Conservation (phyloP, 2,113 vertebrate genomes). For the Pardalotus punctatus region DNA sequence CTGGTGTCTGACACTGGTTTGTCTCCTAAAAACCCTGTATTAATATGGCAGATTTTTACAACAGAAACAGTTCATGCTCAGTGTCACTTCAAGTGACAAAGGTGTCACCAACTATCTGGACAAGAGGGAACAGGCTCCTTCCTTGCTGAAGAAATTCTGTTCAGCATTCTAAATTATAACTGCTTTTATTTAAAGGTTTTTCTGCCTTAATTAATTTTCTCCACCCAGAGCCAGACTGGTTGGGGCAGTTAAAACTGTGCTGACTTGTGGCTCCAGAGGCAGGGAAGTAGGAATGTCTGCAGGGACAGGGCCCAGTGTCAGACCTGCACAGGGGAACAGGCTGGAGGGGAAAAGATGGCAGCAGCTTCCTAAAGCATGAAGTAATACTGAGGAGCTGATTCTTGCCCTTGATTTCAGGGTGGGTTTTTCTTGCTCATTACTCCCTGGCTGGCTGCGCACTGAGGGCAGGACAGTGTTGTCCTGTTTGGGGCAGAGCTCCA, state of each 20-base stretch:
- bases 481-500: neutral
- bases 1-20: too few relatives aligned
- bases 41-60: neutral
- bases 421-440: neutral
- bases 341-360: neutral
- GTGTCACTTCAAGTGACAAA: neutral
- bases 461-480: neutral
- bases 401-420: neutral
- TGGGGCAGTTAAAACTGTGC: neutral
- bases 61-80: fast-evolving
- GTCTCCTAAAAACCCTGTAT: fast-evolving
- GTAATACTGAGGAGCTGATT: neutral
- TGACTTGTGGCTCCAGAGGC: neutral
- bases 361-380: neutral
- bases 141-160: neutral
- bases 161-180: neutral
- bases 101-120: neutral
- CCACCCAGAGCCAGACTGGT: neutral
- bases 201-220: neutral
- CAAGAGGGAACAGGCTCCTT: neutral
- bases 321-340: neutral
- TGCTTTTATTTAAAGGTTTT: neutral
- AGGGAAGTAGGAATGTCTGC: neutral
- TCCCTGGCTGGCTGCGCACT: too few relatives aligned
- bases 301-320: neutral